Evolutionary conservation across 2,797 vertebrate species (phyloP).

Genomic region (Halcyon smyrnensis): DNA sequence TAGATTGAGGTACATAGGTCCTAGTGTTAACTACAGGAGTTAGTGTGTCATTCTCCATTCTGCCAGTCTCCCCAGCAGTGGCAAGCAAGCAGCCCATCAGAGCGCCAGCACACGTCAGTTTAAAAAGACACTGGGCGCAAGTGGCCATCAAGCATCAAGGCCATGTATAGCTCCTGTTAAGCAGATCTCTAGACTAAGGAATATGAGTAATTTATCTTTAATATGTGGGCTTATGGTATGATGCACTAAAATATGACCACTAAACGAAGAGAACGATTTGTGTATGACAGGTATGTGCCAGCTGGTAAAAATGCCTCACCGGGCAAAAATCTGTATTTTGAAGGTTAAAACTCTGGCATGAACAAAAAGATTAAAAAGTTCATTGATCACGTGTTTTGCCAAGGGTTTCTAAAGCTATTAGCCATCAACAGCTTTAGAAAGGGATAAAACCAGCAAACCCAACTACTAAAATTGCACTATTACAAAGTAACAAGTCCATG

Average conservation of each 20-base stretch:
- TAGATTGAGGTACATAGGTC: neutral
- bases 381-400: constrained; percentile 74
- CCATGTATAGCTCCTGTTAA: neutral
- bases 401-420: constrained; percentile 71
- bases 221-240: constrained; percentile 51
- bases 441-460: constrained; percentile 61
- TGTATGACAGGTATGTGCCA: constrained; percentile 34
- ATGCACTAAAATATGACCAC: constrained; percentile 53
- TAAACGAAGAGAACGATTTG: constrained; percentile 51
- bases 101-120: neutral
- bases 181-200: constrained; percentile 35
- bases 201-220: constrained; percentile 45
- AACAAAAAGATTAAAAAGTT: constrained; percentile 37
- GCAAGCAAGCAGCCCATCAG: neutral
- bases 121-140: neutral
- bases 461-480: constrained; percentile 83
- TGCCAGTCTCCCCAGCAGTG: neutral
- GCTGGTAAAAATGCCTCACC: constrained; percentile 49
- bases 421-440: constrained; percentile 69
- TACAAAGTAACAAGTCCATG: constrained; percentile 75
- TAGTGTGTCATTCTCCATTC: neutral
- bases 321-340: constrained; percentile 37
- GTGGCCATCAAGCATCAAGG: neutral
- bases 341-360: constrained; percentile 70
- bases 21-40: neutral